Conservation (phyloP, 2,797 vertebrate species). For the Xenentodon cancila region DNA sequence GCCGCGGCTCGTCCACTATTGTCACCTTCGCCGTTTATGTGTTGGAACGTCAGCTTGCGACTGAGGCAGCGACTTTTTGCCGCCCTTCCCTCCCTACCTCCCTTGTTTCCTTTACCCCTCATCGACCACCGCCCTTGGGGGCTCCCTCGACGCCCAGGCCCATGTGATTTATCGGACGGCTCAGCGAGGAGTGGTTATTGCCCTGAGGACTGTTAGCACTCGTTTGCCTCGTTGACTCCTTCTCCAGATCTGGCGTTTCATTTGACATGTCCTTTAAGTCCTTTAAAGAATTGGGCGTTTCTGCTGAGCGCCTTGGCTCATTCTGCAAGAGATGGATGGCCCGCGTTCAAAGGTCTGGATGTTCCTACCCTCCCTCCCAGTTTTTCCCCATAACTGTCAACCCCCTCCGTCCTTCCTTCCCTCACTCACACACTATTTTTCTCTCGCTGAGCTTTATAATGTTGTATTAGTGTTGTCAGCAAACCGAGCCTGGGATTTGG, state of each 20-base stretch:
- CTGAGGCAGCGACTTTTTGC: slow-evolving; percentile 47
- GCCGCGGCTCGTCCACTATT: slow-evolving; percentile 17
- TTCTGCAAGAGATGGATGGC: slow-evolving; percentile 85
- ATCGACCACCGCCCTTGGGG: slow-evolving; percentile 20
- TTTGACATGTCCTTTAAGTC: slow-evolving; percentile 84
- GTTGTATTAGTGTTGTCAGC: slow-evolving; percentile 69
- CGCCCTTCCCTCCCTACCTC: slow-evolving; percentile 22
- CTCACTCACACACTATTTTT: slow-evolving; percentile 9
- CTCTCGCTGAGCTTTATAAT: slow-evolving; percentile 55
- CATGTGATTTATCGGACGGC: slow-evolving; percentile 69
- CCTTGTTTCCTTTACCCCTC: slow-evolving; percentile 7
- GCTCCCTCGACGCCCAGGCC: slow-evolving; percentile 14
- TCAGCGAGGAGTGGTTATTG: slow-evolving; percentile 62
- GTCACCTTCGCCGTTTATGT: slow-evolving; percentile 15
- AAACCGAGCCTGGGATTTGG: slow-evolving; percentile 69
- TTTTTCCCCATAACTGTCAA: slow-evolving; percentile 29
- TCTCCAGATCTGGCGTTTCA: slow-evolving; percentile 55
- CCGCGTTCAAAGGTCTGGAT: slow-evolving; percentile 83
- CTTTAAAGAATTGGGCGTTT: slow-evolving; percentile 83
- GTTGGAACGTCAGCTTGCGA: slow-evolving; percentile 34
- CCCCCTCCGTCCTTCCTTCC: slow-evolving; percentile 2
- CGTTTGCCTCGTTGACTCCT: slow-evolving; percentile 67
- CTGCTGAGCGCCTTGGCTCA: slow-evolving; percentile 82
- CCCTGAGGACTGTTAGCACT: slow-evolving; percentile 67
- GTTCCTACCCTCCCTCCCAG: slow-evolving; percentile 26